phyloP scores from a whole-genome alignment of 2,113 vertebrate species.

The Gnathonemus echidnorhynchus region DNA sequence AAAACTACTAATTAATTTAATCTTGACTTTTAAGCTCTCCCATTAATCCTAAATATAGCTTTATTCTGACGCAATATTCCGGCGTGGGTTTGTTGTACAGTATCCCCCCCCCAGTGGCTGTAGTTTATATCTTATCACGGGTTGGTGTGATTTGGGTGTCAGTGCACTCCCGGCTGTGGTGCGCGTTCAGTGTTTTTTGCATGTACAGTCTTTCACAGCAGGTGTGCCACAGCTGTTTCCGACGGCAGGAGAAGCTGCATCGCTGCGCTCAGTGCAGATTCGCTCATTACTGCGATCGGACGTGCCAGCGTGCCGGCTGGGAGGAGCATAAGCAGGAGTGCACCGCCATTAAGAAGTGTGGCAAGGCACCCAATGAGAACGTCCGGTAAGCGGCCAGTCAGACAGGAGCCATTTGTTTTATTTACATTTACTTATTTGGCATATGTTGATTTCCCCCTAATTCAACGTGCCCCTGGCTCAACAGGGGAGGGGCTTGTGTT shows the following conservation, averaged over 20 bases:
- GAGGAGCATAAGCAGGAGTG: constrained; percentile 86
- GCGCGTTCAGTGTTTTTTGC: background rate
- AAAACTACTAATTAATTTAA: background rate
- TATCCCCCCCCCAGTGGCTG: too few relatives aligned
- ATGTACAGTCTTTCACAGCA: constrained; percentile 64
- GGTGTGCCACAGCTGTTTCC: constrained; percentile 94
- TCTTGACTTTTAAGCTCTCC: background rate
- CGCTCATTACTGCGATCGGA: constrained; percentile 87
- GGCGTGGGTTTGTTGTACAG: too few relatives aligned
- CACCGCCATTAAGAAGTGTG: constrained; percentile 67
- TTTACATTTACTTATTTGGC: background rate
- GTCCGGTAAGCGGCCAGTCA: constrained; percentile 66
- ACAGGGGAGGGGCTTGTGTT: background rate
- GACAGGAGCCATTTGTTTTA: background rate
- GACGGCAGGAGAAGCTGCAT: constrained; percentile 75
- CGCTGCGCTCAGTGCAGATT: constrained; percentile 89
- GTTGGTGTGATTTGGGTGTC: background rate
- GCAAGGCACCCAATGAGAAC: constrained; percentile 70
- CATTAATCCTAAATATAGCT: background rate
- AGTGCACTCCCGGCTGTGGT: background rate
- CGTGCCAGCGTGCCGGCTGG: constrained; percentile 90
- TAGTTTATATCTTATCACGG: background rate
- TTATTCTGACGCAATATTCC: background rate
- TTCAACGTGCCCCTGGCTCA: background rate
- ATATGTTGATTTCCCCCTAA: background rate